Evolutionary conservation across 1,140 invertebrate genomes (phyloP), one percentile per base, ranked within the genome.

Genomic region (Steinernema feltiae): DNA sequence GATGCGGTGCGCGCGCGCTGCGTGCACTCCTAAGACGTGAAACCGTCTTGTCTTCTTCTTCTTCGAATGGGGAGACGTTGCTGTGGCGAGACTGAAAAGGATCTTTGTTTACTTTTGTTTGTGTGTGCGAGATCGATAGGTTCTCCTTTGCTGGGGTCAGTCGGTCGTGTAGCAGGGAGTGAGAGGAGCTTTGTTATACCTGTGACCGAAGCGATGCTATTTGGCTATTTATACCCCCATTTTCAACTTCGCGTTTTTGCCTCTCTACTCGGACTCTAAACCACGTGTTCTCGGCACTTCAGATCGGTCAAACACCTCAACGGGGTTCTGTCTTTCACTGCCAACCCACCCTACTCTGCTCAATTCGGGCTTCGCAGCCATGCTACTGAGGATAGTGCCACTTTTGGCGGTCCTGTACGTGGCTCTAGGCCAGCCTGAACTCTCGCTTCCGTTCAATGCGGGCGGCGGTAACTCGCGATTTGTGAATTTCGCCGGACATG

Each of bases 31-130:
- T n/a, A 63, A 46, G 41, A 46, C 41, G 41, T 46, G 41, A 46
- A 27, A 63, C 53, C 53, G 53, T 63, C 53, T 27, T 63, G 35
- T 41, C 53, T 63, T 15, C 24, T 3, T 17, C 12, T 63, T 27
- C 2, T 3, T 3, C 53, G 3, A 63, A 21, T 7, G 24, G 53
- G 3, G 53, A 41, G 35, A 41, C 18, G 35, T n/a, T n/a, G n/a
- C n/a, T 41, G 35, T 41, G 35, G 35, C 7, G 35, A 7, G 53
- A 27, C 24, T 63, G 53, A 63, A 63, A 63, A 63, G 53, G 53
- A 63, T 3, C 53, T 27, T 63, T 63, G 53, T 63, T 63, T 63
- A 63, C 53, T 63, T 63, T 63, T 27, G 53, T 63, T 12, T 63
- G 53, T 3, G 53, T 12, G 41, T 12, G n/a, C 41, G 53, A 21